Evolutionary conservation across 2,797 vertebrate genomes (phyloP).

Genomic region (Heteromormyrus szaboi): DNA sequence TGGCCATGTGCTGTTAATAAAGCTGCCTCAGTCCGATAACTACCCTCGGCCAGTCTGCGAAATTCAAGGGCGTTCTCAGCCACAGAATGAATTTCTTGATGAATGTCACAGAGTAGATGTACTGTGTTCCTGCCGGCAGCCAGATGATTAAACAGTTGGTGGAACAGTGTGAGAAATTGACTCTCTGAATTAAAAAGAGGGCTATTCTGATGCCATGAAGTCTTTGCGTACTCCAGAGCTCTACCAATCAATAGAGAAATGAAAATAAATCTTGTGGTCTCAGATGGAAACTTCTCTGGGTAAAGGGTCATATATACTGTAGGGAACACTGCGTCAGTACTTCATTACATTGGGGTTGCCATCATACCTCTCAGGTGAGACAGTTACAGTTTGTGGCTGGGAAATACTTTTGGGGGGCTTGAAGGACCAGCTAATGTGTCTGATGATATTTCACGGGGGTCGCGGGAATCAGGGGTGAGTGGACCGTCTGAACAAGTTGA

Average conservation of each 20-base stretch:
- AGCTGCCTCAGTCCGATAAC: not conserved
- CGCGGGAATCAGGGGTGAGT: not conserved
- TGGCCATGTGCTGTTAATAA: not conserved
- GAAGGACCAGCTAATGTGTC: not conserved
- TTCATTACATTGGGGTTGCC: not conserved
- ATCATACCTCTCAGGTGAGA: not conserved
- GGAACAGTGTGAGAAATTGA: not conserved
- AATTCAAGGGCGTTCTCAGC: slow-evolving; percentile 1
- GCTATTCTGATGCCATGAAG: not conserved
- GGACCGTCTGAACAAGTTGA: not conserved
- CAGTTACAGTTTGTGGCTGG: not conserved
- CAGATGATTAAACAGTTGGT: not conserved
- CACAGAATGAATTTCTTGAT: not conserved
- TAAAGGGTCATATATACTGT: not conserved
- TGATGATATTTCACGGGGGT: not conserved
- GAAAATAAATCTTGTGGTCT: not conserved
- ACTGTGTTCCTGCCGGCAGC: not conserved
- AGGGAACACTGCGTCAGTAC: not conserved
- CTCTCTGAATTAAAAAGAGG: not conserved
- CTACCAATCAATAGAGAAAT: not conserved
- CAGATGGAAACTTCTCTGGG: not conserved
- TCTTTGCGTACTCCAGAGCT: not conserved
- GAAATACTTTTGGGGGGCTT: not conserved
- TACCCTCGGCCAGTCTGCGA: not conserved
- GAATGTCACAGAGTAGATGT: not conserved